Evolutionary conservation across 2,113 vertebrate genomes (phyloP), one percentile per base, ranked within the genome.

Genomic region (Hepsetus odoe): DNA sequence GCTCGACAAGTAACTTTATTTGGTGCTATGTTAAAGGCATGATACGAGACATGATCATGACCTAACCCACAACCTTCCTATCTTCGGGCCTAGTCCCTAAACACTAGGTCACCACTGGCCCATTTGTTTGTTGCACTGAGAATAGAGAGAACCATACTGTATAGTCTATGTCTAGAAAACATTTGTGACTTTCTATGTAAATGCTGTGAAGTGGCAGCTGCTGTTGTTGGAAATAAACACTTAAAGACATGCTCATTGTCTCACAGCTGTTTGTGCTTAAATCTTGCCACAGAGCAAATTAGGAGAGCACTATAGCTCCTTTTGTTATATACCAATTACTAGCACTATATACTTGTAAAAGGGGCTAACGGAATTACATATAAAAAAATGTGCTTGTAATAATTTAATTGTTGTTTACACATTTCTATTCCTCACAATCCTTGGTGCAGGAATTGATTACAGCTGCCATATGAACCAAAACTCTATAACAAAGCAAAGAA

Each of bases 191-290:
- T 59, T 2, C 12, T 14, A 4, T 8, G 42, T n/a, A n/a, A n/a
- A n/a, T 44, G 42, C 42, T 49, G 35, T 49, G 14, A 10, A 69
- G 30, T 38, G 7, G 32, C 18, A 10, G 8, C 13, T 61, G 42
- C 30, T 74, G 24, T 26, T 7, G 53, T 35, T 4, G 51, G 24
- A 65, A 13, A 22, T 68, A 51, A 68, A 77, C 67, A 26, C 26
- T 16, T 28, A 30, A 20, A 56, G 26, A 77, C 24, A 42, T 38
- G 22, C 20, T 53, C 1, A 35, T 56, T 13, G 59, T 64, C 14
- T 65, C 9, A 14, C 32, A 75, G 32, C 16, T 64, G 24, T 53
- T 35, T 20, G 35, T 72, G n/a, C 5, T 71, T 28, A 81, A 66
- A 76, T 33, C 5, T 42, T 59, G 58, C 2, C 24, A 71, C 56